These are phyloP conservation scores for Epinephelus coioides DNA, from an alignment of 2,797 vertebrate species.

Conservation along the genomic window DNA sequence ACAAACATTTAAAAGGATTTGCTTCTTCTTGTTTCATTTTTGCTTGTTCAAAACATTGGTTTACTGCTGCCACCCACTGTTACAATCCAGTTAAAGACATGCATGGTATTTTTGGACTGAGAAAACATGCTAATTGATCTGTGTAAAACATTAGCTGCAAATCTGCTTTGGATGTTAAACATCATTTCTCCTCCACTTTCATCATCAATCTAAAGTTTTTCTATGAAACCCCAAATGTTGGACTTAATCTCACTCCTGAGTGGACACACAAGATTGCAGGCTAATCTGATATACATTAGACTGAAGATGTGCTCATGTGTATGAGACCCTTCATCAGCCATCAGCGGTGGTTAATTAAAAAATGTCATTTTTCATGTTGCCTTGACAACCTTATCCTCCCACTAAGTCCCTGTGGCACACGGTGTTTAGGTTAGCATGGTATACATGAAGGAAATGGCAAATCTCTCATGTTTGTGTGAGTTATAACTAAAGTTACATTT, in stretches of 20 bases:
- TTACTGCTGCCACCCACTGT: constrained; percentile 38
- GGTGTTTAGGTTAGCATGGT: background rate
- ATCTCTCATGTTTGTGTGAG: background rate
- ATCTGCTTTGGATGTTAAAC: background rate
- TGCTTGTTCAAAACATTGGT: constrained; percentile 7
- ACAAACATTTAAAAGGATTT: background rate
- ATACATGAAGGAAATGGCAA: constrained; percentile 3
- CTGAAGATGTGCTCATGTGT: background rate
- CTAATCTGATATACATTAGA: constrained; percentile 24
- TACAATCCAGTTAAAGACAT: constrained; percentile 16
- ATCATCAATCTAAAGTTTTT: background rate
- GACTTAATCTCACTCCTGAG: constrained; percentile 9
- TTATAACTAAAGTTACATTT: background rate
- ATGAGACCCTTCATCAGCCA: background rate
- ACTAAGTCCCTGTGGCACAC: background rate
- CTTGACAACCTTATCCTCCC: background rate
- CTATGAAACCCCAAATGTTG: background rate
- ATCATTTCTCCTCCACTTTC: background rate
- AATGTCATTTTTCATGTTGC: background rate
- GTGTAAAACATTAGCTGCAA: too few relatives aligned
- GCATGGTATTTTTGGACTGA: background rate
- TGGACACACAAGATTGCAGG: constrained; percentile 1
- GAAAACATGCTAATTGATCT: background rate
- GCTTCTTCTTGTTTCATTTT: background rate
- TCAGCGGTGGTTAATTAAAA: constrained; percentile 25